These are phyloP conservation scores for Botia almorhae DNA, from an alignment of 2,797 vertebrate genomes.

Conservation along the genomic window DNA sequence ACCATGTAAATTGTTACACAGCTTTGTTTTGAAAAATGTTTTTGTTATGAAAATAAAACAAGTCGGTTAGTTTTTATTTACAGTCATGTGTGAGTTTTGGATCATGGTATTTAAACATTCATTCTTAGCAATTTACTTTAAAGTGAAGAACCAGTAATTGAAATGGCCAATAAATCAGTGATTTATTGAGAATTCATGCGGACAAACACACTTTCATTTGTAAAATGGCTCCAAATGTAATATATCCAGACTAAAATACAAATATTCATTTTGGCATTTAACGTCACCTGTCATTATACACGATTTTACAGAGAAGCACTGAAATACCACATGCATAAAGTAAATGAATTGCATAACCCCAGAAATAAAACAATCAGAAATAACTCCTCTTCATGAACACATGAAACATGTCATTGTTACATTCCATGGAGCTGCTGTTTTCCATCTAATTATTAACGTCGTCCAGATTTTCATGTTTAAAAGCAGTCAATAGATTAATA, in stretches of 20 bases:
- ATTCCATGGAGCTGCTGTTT: background rate
- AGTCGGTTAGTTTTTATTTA: slow-evolving; percentile 48
- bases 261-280: slow-evolving; percentile 77
- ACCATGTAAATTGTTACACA: slow-evolving; percentile 81
- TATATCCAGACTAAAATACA: slow-evolving; percentile 64
- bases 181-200: slow-evolving; percentile 30
- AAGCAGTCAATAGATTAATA: background rate
- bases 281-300: slow-evolving; percentile 24
- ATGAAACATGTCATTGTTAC: background rate
- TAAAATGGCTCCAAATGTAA: slow-evolving; percentile 63
- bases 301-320: background rate
- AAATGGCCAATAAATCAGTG: slow-evolving; percentile 25
- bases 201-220: slow-evolving; percentile 10
- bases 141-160: background rate
- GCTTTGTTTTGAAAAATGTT: slow-evolving; percentile 79
- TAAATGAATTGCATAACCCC: background rate
- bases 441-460: background rate
- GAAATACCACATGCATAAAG: slow-evolving; percentile 11
- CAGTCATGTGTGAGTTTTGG: background rate
- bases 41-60: slow-evolving; percentile 81
- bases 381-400: background rate
- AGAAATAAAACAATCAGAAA: background rate
- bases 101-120: background rate
- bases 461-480: background rate
- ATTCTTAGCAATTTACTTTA: background rate